phyloP scores from a whole-genome alignment of 2,797 vertebrate species.

The Acanthurus lineatus region DNA sequence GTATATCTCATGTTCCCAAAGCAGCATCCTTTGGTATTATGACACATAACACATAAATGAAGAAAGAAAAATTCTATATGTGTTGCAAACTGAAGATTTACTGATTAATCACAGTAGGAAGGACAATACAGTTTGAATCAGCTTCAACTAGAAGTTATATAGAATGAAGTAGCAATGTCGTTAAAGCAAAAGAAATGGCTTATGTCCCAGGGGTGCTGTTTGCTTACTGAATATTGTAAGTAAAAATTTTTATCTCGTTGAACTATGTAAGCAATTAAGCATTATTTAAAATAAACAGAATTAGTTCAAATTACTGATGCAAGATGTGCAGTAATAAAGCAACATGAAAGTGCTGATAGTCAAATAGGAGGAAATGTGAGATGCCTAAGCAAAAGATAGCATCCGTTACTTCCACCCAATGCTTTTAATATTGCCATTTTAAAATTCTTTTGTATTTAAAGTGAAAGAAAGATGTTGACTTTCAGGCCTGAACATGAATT shows the following conservation, averaged over 20 bases:
- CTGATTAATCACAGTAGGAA: neutral
- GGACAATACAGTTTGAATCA: neutral
- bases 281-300: neutral
- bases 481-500: neutral
- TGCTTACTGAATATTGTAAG: neutral
- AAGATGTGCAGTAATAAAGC: neutral
- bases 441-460: neutral
- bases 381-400: neutral
- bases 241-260: neutral
- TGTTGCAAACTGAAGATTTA: neutral
- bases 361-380: neutral
- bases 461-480: neutral
- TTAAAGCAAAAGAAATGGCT: neutral
- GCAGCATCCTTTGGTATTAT: neutral
- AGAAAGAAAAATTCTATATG: neutral
- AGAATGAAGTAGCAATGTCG: neutral
- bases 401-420: neutral
- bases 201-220: neutral
- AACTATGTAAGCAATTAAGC: neutral
- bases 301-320: neutral
- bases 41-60: neutral
- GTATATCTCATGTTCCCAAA: conserved; percentile 1
- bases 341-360: neutral
- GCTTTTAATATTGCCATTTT: neutral
- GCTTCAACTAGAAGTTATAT: neutral